phyloP scores from a whole-genome alignment of 2,888 invertebrate species.

The Coelopa pilipes region DNA sequence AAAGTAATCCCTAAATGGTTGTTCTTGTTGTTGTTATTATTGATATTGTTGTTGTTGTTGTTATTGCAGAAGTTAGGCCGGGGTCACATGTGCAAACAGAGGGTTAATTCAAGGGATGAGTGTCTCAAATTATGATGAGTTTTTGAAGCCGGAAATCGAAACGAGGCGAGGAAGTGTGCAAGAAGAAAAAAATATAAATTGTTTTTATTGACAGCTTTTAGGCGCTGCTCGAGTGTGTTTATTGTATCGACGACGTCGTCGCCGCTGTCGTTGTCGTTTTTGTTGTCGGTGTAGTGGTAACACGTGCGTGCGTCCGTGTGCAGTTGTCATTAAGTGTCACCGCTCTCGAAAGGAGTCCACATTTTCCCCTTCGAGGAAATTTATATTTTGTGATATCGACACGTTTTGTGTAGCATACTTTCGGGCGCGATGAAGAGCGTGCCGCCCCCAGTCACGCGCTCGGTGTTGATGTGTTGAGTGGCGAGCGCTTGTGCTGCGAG shows the following conservation, averaged over 20 bases:
- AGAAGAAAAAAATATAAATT: background rate
- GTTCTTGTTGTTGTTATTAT: background rate
- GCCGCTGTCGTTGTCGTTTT: background rate
- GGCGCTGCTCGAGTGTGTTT: conserved; percentile 11
- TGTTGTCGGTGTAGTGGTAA: conserved; percentile 13
- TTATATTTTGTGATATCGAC: background rate
- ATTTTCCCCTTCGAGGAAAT: background rate
- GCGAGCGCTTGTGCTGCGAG: too few species aligned
- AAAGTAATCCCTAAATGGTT: background rate
- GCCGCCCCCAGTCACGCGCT: too few species aligned
- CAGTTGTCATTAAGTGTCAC: conserved; percentile 21
- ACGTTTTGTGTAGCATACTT: conserved; percentile 11
- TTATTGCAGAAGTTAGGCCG: background rate
- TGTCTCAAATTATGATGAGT: conserved; percentile 1
- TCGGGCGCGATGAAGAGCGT: background rate
- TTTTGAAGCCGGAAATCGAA: background rate
- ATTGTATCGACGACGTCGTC: background rate
- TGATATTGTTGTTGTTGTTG: background rate
- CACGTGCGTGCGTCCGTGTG: background rate
- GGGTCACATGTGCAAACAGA: background rate
- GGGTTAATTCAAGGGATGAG: conserved; percentile 1
- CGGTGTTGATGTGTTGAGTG: too few species aligned
- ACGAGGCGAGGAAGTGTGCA: too few species aligned
- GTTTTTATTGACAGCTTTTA: conserved; percentile 23
- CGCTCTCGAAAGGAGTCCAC: background rate